phyloP scores from a whole-genome alignment of 2,888 invertebrate species.

The Hetaerina titia region DNA sequence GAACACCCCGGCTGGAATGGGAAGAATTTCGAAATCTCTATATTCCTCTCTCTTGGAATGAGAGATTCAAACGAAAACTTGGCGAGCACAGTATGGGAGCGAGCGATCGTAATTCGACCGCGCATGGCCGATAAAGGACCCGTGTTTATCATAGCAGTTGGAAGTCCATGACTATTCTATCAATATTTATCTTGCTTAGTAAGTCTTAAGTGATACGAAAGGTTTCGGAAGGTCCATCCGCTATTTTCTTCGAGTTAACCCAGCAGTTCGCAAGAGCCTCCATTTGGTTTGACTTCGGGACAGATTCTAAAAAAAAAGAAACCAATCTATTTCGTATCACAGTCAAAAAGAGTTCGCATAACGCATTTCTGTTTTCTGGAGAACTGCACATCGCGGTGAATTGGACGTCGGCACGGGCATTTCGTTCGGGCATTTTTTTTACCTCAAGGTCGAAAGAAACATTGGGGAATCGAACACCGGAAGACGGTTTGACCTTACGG shows the following conservation, averaged over 20 bases:
- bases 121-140: neutral
- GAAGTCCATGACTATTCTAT: neutral
- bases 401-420: too few species aligned
- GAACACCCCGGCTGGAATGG: too few species aligned
- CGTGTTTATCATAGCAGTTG: neutral
- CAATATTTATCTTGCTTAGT: neutral
- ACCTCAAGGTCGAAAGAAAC: too few species aligned
- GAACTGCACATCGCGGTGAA: too few species aligned
- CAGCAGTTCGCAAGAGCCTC: neutral
- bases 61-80: neutral
- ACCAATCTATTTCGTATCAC: too few species aligned
- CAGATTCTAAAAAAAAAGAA: too few species aligned
- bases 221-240: neutral
- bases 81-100: neutral
- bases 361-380: too few species aligned
- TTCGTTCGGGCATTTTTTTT: too few species aligned
- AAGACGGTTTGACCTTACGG: too few species aligned
- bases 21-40: too few species aligned
- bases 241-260: neutral
- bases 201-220: neutral
- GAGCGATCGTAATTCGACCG: neutral
- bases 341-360: too few species aligned
- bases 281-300: neutral
- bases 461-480: too few species aligned
- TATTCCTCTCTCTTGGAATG: neutral